Conservation (phyloP, 1,140 invertebrate genomes). For the Drosophila ficusphila region DNA sequence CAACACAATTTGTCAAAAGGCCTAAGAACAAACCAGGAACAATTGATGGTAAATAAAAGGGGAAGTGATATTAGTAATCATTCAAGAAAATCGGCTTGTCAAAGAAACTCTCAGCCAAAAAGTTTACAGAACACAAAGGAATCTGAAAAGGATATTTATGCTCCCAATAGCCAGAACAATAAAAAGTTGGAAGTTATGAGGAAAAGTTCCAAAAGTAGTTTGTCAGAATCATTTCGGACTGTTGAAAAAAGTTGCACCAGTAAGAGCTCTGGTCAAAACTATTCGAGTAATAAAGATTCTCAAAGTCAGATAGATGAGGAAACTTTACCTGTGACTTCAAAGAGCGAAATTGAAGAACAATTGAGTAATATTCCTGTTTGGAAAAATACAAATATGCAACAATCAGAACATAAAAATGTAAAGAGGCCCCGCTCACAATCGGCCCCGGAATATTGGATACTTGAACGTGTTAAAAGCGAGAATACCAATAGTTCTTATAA, state of each 20-base stretch:
- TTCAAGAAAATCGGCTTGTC: background rate
- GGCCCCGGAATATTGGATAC: background rate
- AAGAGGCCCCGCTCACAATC: conserved; percentile 3
- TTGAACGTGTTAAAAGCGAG: too few species aligned
- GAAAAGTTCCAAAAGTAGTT: background rate
- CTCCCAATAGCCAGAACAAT: background rate
- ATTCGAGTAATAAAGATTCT: background rate
- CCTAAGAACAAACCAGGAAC: background rate
- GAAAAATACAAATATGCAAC: too few species aligned
- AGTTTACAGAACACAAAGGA: background rate
- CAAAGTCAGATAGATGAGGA: background rate
- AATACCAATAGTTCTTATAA: background rate
- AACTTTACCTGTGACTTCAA: too few species aligned
- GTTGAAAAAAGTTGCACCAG: background rate
- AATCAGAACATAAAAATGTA: background rate
- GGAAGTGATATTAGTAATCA: background rate
- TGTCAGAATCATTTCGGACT: too few species aligned
- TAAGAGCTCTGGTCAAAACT: background rate
- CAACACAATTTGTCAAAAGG: background rate
- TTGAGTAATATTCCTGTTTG: background rate
- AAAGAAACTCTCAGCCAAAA: background rate
- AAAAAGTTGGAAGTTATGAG: too few species aligned
- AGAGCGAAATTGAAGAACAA: background rate
- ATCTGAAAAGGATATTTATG: background rate
- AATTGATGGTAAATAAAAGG: background rate